A percentile compares a stretch with the other conserved stretches of the same genome.
Evolutionary conservation across 2,113 vertebrate genomes (phyloP).

Genomic region (Fregata magnificens): DNA sequence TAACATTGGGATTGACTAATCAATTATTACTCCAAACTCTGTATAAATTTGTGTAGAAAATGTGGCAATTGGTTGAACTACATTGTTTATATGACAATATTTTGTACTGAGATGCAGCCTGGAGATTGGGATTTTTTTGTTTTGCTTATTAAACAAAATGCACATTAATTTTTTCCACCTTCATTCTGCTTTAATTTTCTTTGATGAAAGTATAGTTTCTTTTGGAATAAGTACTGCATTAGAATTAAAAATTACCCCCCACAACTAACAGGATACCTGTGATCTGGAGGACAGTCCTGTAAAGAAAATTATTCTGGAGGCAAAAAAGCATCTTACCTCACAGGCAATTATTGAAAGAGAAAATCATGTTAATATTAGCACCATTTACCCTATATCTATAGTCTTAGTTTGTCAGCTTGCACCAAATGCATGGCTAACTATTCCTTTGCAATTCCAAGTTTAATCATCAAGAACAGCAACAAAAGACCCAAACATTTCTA

Average conservation of each 20-base stretch:
- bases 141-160: neutral
- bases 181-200: neutral
- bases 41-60: neutral
- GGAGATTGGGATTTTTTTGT: neutral
- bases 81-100: neutral
- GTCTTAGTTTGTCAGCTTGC: neutral
- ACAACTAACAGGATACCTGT: neutral
- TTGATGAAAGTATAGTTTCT: neutral
- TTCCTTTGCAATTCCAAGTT: neutral
- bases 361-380: neutral
- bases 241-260: neutral
- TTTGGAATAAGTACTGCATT: neutral
- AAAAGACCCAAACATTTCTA: neutral
- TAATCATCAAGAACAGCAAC: neutral
- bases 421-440: neutral
- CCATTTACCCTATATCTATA: neutral
- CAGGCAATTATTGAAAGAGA: neutral
- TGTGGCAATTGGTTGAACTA: accelerated
- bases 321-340: neutral
- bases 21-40: neutral
- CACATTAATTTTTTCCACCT: neutral
- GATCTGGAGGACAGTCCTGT: neutral
- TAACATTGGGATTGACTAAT: neutral
- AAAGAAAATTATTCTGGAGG: neutral
- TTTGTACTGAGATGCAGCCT: neutral